Conservation (phyloP, 2,888 invertebrate species). For the Macaria notata region DNA sequence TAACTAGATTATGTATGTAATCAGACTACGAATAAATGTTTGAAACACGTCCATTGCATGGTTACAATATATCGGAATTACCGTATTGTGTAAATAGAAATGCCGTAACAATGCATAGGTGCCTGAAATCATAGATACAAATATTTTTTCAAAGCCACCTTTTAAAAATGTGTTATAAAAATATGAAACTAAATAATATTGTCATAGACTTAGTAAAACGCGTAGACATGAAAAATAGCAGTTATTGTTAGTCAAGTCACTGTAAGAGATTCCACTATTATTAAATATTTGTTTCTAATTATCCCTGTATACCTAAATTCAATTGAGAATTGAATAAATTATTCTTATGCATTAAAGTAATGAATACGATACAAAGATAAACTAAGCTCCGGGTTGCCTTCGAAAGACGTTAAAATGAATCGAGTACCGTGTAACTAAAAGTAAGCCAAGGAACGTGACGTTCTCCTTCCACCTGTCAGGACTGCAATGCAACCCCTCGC, state of each 20-base stretch:
- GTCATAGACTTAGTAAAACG: constrained; percentile 43
- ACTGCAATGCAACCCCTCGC: constrained; percentile 17
- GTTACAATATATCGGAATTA: constrained; percentile 51
- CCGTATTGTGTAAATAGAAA: constrained; percentile 50
- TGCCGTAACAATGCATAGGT: constrained; percentile 64
- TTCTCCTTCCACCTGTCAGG: constrained; percentile 43
- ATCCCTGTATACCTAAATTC: constrained; percentile 41
- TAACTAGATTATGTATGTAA: constrained; percentile 59
- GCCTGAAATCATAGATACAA: constrained; percentile 68
- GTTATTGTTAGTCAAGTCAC: constrained; percentile 38
- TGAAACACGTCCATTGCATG: constrained; percentile 70
- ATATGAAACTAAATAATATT: constrained; percentile 41
- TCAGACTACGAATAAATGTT: constrained; percentile 52
- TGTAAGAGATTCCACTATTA: constrained; percentile 35
- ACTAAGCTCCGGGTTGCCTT: constrained; percentile 9
- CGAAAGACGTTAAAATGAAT: constrained; percentile 6
- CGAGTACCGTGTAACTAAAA: no score
- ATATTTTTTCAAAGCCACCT: constrained; percentile 70
- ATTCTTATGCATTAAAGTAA: constrained; percentile 17
- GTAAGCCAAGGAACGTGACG: constrained; percentile 18
- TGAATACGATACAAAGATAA: constrained; percentile 1
- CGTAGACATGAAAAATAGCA: constrained; percentile 36
- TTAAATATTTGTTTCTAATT: constrained; percentile 19
- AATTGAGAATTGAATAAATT: constrained; percentile 37
- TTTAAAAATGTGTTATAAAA: constrained; percentile 35